Base-by-base conservation (phyloP, 2,113 vertebrate species). In the Cebus imitator region DNA sequence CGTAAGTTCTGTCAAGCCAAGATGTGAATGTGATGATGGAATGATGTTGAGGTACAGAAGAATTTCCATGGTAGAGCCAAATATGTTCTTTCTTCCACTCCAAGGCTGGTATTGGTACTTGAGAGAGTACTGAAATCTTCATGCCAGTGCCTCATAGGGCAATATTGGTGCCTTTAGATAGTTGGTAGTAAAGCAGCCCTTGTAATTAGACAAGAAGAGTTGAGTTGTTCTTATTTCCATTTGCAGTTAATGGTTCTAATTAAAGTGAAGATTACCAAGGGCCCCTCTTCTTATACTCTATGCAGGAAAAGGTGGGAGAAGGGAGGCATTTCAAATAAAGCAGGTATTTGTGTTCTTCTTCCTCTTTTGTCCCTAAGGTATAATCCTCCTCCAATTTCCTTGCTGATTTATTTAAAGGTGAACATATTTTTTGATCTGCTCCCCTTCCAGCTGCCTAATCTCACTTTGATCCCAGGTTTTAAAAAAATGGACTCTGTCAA, bases 141-240 rank as follows among this genome's bases (percentile, higher is more conserved):
- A 2, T 48, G 21, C 1, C 32, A 66, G 43, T 6, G 6, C 48
- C 40, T 7, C 2, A 10, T 5, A 32, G 43, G 27, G 17, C 0
- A 5, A 16, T 2, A 1, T 2, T 16, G 18, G 18, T 76, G 8
- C 58, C 48, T 80, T 68, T 50, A 12, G 10, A 20, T 10, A 73
- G 37, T 30, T 84, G 6, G 64, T 25, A 55, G 23, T 95, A 70
- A 90, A 93, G 95, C 7, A 61, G 50, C 58, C 73, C 48, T 55
- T 94, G 11, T 83, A 70, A 91, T 84, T 83, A 91, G 82, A 73
- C 75, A 79, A 70, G 58, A 82, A 75, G 87, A 91, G 58, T 86
- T 96, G 94, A 87, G 81, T 93, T 97, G 83, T 96, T 95, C 64
- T 97, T 93, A 72, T 90, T 98, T 97, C 40, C 35, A 70, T 23